These are phyloP conservation scores for Heliconius ismenius DNA, from an alignment of 2,888 invertebrate genomes.

Conservation along the genomic window DNA sequence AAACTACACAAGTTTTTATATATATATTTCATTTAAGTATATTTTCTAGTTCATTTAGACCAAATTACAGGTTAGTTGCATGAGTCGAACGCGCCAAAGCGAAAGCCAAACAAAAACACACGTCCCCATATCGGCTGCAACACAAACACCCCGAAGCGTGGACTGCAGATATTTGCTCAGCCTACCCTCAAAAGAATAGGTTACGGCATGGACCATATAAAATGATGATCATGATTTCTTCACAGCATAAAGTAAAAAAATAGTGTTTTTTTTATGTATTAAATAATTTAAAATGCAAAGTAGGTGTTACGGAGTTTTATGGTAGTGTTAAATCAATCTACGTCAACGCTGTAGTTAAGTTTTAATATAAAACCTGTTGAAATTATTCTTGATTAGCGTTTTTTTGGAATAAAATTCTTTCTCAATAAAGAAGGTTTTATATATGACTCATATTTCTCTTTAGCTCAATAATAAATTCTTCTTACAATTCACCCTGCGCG, in stretches of 20 bases:
- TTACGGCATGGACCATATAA: conserved; percentile 43
- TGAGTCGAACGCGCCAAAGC: conserved; percentile 48
- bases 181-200: conserved; percentile 44
- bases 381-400: neutral
- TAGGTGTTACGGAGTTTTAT: conserved; percentile 1
- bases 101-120: conserved; percentile 52
- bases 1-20: neutral
- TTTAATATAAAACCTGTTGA: conserved; percentile 1
- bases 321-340: conserved; percentile 12
- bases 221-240: conserved; percentile 40
- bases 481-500: conserved; percentile 29
- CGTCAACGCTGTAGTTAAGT: conserved; percentile 1
- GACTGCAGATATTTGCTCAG: conserved; percentile 44
- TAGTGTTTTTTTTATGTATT: neutral
- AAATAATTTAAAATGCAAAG: neutral
- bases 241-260: neutral
- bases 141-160: conserved; percentile 48
- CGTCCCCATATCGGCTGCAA: conserved; percentile 48
- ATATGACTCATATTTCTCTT: neutral
- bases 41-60: conserved; percentile 10
- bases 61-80: conserved; percentile 28
- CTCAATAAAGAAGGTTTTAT: neutral
- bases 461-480: neutral
- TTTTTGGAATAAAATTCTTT: neutral
- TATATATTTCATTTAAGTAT: neutral